Evolutionary conservation across 2,888 invertebrate species (phyloP).

Genomic region (Drosophila eohydei): DNA sequence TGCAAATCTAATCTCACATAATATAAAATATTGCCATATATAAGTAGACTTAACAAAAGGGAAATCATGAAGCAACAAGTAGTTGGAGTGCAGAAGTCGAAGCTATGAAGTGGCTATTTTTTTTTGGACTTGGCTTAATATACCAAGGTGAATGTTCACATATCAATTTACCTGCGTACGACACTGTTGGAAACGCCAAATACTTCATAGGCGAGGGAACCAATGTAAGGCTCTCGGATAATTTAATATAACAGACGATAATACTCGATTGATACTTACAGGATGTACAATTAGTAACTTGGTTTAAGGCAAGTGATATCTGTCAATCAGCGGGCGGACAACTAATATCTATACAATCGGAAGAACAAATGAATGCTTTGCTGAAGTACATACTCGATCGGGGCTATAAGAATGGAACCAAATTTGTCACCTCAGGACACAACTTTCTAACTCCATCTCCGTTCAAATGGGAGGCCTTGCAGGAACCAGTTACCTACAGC

Average conservation of each 20-base stretch:
- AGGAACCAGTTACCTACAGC: slow-evolving; percentile 8
- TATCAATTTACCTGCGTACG: neutral
- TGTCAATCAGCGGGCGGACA: slow-evolving; percentile 32
- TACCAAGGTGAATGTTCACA: too few relatives aligned
- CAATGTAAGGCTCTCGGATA: slow-evolving; percentile 17
- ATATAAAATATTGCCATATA: too few relatives aligned
- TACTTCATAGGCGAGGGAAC: slow-evolving; percentile 42
- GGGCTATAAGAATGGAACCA: slow-evolving; percentile 47
- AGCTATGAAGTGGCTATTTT: too few relatives aligned
- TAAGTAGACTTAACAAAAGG: too few relatives aligned
- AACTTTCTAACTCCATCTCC: slow-evolving; percentile 22
- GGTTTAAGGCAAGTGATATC: slow-evolving; percentile 39
- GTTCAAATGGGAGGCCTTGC: slow-evolving; percentile 33
- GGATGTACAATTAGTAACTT: slow-evolving; percentile 5
- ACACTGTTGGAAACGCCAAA: neutral
- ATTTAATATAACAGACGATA: neutral
- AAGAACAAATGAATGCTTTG: slow-evolving; percentile 20
- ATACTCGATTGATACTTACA: neutral
- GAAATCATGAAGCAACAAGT: too few relatives aligned
- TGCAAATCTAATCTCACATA: too few relatives aligned
- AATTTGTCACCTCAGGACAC: slow-evolving; percentile 52
- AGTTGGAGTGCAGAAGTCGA: too few relatives aligned
- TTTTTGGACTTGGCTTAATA: too few relatives aligned
- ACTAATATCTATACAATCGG: slow-evolving; percentile 38
- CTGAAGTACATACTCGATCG: slow-evolving; percentile 23